Conservation (phyloP, 2,797 vertebrate species). For the Sciaenops ocellatus region DNA sequence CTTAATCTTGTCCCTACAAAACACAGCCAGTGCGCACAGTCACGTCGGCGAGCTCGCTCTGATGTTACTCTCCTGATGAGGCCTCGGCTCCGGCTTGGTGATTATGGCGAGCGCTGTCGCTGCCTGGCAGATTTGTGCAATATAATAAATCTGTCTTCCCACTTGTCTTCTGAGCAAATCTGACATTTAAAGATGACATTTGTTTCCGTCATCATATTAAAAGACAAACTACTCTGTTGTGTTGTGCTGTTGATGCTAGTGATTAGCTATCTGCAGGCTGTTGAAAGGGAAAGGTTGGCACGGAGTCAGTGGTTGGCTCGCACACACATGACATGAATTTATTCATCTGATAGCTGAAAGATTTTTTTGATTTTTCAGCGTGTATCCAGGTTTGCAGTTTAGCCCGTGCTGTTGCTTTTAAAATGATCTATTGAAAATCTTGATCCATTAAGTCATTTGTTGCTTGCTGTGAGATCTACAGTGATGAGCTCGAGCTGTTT, state of each 20-base stretch:
- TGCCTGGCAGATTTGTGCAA: slow-evolving; percentile 58
- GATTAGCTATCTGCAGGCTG: slow-evolving; percentile 77
- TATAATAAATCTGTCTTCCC: slow-evolving; percentile 73
- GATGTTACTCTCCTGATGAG: slow-evolving; percentile 37
- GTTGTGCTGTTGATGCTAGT: slow-evolving; percentile 69
- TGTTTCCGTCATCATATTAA: slow-evolving; percentile 78
- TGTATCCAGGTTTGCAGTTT: slow-evolving; percentile 42
- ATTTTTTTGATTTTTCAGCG: slow-evolving; percentile 18
- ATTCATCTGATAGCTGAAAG: slow-evolving; percentile 62
- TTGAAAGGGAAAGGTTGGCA: slow-evolving; percentile 72
- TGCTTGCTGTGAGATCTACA: slow-evolving; percentile 75
- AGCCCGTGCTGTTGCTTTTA: slow-evolving; percentile 50
- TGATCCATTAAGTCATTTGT: slow-evolving; percentile 82
- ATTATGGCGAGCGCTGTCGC: slow-evolving; percentile 53
- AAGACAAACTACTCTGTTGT: slow-evolving; percentile 75
- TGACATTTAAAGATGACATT: slow-evolving; percentile 86
- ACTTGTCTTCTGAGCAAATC: slow-evolving; percentile 79
- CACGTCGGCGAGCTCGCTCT: slow-evolving; percentile 20
- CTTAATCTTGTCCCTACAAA: slow-evolving; percentile 53
- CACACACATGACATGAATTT: slow-evolving; percentile 50
- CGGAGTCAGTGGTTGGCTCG: slow-evolving; percentile 38
- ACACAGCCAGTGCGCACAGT: slow-evolving; percentile 29
- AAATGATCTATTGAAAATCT: slow-evolving; percentile 72
- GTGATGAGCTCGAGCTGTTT: slow-evolving; percentile 79
- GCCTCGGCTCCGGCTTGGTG: slow-evolving; percentile 39